Conservation (phyloP, 2,888 invertebrate genomes). For the Trachelus stipa region DNA sequence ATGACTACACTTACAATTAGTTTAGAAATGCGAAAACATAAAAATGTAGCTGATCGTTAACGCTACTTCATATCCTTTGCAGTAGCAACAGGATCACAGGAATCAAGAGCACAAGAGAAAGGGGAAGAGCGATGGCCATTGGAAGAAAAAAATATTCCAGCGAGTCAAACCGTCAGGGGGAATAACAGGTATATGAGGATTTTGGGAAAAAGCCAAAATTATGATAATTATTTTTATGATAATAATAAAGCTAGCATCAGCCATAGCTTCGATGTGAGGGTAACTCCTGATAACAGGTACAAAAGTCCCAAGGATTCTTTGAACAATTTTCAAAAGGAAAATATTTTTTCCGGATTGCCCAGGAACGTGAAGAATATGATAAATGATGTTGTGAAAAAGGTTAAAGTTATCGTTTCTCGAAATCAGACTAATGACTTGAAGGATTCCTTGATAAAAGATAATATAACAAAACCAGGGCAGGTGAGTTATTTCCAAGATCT, state of each 20-base stretch:
- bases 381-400: neutral
- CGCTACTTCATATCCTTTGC: neutral
- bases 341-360: neutral
- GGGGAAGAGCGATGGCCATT: neutral
- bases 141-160: slow-evolving; percentile 8
- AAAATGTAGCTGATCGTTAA: neutral
- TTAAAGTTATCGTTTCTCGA: neutral
- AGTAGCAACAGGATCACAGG: neutral
- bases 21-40: neutral
- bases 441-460: neutral
- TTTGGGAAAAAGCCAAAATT: slow-evolving; percentile 48
- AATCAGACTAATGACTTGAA: neutral
- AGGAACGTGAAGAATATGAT: neutral
- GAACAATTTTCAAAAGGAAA: neutral
- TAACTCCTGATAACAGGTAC: neutral
- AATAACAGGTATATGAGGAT: slow-evolving; percentile 63
- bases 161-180: slow-evolving; percentile 39
- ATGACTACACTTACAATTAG: neutral
- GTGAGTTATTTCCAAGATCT: neutral
- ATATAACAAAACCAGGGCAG: neutral
- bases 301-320: neutral
- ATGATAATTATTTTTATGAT: slow-evolving; percentile 39
- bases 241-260: slow-evolving; percentile 20
- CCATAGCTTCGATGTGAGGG: slow-evolving; percentile 8
- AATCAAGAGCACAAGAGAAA: neutral